These are phyloP conservation scores for Scylla paramamosain DNA, from an alignment of 1,140 invertebrate genomes.

Conservation along the genomic window DNA sequence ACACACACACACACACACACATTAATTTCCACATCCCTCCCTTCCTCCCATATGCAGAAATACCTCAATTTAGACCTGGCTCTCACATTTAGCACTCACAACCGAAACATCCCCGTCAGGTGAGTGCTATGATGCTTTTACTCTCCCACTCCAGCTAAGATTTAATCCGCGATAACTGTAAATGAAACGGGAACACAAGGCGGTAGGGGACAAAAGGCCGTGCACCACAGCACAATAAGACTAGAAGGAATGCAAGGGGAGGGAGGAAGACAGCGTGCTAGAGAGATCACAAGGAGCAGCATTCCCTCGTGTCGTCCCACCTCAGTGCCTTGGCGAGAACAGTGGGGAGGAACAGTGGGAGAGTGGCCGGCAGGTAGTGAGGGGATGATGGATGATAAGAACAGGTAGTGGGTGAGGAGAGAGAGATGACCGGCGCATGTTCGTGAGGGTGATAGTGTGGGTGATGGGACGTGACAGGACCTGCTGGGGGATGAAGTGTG, in stretches of 20 bases:
- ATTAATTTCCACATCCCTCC: background rate
- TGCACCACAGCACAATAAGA: background rate
- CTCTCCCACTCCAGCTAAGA: background rate
- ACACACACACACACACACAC: background rate
- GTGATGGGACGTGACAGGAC: too few species aligned
- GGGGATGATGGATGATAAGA: background rate
- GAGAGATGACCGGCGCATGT: background rate
- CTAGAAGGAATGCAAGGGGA: background rate
- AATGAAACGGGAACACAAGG: background rate
- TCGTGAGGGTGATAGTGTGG: background rate
- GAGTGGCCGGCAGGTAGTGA: background rate
- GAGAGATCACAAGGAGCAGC: background rate
- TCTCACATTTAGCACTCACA: too few species aligned
- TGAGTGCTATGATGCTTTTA: background rate
- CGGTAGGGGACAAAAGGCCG: background rate
- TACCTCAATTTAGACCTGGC: too few species aligned
- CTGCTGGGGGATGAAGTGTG: too few species aligned
- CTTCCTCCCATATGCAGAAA: too few species aligned
- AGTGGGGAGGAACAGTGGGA: background rate
- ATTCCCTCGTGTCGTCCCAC: too few species aligned
- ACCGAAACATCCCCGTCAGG: background rate
- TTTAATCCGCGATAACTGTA: slow-evolving; percentile 2
- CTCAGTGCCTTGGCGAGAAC: background rate
- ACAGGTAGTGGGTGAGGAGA: background rate
- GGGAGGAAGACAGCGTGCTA: background rate